Conservation (phyloP, 2,888 invertebrate genomes). For the Papilio protenor region DNA sequence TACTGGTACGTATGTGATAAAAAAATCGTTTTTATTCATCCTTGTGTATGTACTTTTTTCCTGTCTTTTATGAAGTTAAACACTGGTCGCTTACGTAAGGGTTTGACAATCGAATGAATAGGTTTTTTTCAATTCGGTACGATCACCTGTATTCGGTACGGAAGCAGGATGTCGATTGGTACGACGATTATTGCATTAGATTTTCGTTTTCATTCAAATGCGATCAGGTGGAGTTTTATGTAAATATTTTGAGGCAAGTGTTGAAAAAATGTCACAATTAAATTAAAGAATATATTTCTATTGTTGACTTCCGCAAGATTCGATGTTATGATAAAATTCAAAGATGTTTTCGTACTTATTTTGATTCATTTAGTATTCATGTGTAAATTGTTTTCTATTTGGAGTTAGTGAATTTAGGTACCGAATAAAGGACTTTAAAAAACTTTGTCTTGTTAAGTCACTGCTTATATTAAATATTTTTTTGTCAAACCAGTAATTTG, state of each 20-base stretch:
- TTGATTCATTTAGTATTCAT: not conserved
- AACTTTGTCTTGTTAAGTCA: not conserved
- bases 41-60: slow-evolving; percentile 52
- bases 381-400: not conserved
- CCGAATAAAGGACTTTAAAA: not conserved
- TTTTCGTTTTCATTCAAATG: slow-evolving; percentile 48
- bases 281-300: not conserved
- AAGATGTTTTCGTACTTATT: too few relatives aligned
- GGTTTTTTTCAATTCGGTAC: slow-evolving; percentile 60
- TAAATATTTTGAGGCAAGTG: slow-evolving; percentile 42
- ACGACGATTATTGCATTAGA: slow-evolving; percentile 46
- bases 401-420: not conserved
- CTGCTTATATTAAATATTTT: not conserved
- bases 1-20: not conserved
- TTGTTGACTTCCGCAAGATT: not conserved
- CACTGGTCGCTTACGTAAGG: slow-evolving; percentile 56
- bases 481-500: not conserved
- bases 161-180: slow-evolving; percentile 72
- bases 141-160: slow-evolving; percentile 74
- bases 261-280: not conserved
- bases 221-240: slow-evolving; percentile 47
- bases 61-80: slow-evolving; percentile 48
- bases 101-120: slow-evolving; percentile 69
- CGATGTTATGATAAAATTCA: not conserved
- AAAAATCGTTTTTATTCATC: slow-evolving; percentile 61